Percentiles rank a stretch among this genome's conserved stretches.
These are phyloP conservation scores for Azorinus chamasolen DNA, from an alignment of 2,888 invertebrate genomes.

Conservation along the genomic window DNA sequence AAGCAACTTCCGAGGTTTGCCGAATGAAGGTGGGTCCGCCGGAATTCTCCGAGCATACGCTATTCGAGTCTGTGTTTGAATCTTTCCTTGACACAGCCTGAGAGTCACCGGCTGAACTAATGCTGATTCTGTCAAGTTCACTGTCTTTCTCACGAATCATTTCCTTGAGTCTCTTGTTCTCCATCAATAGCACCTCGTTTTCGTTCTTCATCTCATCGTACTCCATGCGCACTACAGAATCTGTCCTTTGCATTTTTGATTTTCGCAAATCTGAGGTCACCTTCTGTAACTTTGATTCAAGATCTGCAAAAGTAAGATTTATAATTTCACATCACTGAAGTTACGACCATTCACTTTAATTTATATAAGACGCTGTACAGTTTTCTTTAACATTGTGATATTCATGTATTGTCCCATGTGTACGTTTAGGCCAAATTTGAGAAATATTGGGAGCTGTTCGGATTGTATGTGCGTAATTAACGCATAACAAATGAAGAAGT, in stretches of 20 bases:
- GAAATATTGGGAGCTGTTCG: too few species aligned
- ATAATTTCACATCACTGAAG: not conserved
- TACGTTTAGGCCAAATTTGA: not conserved
- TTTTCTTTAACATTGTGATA: not conserved
- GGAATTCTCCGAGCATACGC: too few species aligned
- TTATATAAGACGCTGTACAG: not conserved
- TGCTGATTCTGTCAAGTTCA: too few species aligned
- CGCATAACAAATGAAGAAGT: too few species aligned
- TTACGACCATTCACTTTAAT: too few species aligned
- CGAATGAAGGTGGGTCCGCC: too few species aligned
- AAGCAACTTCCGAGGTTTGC: too few species aligned
- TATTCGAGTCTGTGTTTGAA: too few species aligned
- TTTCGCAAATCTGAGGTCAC: constrained; percentile 54
- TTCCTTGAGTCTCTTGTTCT: constrained; percentile 71
- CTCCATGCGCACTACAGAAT: constrained; percentile 58
- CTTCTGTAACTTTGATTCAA: constrained; percentile 57
- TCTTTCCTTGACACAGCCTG: too few species aligned
- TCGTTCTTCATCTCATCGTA: constrained; percentile 64
- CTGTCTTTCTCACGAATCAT: constrained; percentile 61
- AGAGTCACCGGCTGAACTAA: too few species aligned
- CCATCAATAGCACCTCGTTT: constrained; percentile 70
- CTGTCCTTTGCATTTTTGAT: constrained; percentile 53
- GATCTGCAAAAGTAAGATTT: constrained; percentile 44
- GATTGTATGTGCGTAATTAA: too few species aligned
- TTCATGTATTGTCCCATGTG: not conserved